phyloP scores from a whole-genome alignment of 2,113 vertebrate species.

The Neodon shergylaensis region DNA sequence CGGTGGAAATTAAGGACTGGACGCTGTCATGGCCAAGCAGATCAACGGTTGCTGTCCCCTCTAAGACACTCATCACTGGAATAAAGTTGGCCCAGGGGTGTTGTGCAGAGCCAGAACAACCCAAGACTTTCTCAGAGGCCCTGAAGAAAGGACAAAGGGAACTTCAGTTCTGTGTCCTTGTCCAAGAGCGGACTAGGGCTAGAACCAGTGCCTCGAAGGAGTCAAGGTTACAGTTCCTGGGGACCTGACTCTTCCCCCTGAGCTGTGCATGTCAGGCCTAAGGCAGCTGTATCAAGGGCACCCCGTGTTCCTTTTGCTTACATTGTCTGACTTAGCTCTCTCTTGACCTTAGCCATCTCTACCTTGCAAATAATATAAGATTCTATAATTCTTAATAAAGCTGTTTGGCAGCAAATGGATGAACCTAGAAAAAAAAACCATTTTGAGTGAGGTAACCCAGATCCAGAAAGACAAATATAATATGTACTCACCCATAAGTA shows the following conservation, averaged over 20 bases:
- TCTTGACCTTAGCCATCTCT: not conserved
- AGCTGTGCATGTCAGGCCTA: not conserved
- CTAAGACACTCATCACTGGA: not conserved
- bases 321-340: not conserved
- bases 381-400: not conserved
- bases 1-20: not conserved
- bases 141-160: not conserved
- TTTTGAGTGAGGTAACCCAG: too few relatives aligned
- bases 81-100: not conserved
- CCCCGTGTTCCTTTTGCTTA: not conserved
- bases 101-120: not conserved
- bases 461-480: too few relatives aligned
- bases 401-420: too few relatives aligned
- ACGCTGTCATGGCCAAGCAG: not conserved
- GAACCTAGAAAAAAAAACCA: too few relatives aligned
- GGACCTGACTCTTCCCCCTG: not conserved
- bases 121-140: not conserved
- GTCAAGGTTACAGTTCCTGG: not conserved
- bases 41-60: not conserved
- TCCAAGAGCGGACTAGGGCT: not conserved
- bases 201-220: not conserved
- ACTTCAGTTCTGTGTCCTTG: not conserved
- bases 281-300: not conserved
- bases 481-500: too few relatives aligned
- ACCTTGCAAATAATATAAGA: not conserved